These are phyloP conservation scores for Hirtodrosophila confusa DNA, from an alignment of 2,888 invertebrate species.

Conservation along the genomic window DNA sequence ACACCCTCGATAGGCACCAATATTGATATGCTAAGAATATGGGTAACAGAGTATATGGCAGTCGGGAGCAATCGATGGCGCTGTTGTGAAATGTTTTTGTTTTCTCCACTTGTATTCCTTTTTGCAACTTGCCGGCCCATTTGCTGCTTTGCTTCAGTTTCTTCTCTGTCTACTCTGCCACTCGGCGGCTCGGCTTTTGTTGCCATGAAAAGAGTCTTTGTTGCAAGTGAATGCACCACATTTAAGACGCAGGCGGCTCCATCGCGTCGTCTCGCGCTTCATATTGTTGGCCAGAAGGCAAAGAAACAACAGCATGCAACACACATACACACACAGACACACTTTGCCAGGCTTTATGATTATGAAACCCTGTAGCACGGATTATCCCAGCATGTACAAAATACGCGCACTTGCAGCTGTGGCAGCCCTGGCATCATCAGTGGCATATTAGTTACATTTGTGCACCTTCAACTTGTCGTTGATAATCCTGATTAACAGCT, in stretches of 20 bases:
- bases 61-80: too few relatives aligned
- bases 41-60: too few relatives aligned
- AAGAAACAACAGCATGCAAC: conserved; percentile 28
- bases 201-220: conserved; percentile 66
- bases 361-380: conserved; percentile 31
- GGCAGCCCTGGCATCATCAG: conserved; percentile 7
- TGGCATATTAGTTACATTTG: conserved; percentile 50
- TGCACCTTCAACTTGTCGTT: conserved; percentile 31
- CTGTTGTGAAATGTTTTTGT: neutral
- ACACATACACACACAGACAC: conserved; percentile 38
- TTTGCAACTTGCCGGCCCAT: conserved; percentile 27
- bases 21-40: too few relatives aligned
- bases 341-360: conserved; percentile 48
- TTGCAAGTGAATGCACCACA: conserved; percentile 72
- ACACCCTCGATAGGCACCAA: too few relatives aligned
- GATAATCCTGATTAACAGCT: conserved; percentile 54
- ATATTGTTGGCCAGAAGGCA: conserved; percentile 59
- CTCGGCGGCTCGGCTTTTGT: conserved; percentile 46
- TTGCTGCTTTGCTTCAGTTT: conserved; percentile 44
- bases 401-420: conserved; percentile 14
- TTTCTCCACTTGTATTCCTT: conserved; percentile 1
- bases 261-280: conserved; percentile 5
- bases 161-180: conserved; percentile 24
- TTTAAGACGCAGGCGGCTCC: conserved; percentile 47
- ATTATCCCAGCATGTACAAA: conserved; percentile 6